These are phyloP conservation scores for Bagarius yarrelli DNA, from an alignment of 2,113 vertebrate species.

Conservation along the genomic window DNA sequence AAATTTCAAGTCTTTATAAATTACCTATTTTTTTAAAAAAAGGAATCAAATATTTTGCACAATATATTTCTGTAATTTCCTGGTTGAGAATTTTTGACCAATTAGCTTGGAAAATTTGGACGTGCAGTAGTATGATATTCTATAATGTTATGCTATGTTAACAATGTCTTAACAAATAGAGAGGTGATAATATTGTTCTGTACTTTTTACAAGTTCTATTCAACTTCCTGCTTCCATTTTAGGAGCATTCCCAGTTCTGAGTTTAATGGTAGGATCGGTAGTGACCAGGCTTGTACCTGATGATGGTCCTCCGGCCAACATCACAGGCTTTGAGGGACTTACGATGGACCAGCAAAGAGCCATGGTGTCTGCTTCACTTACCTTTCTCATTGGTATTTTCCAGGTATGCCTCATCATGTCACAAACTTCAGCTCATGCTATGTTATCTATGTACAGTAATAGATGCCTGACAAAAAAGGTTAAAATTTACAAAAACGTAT, in stretches of 20 bases:
- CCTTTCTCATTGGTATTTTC: conserved; percentile 84
- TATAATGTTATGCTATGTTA: neutral
- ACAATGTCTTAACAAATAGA: neutral
- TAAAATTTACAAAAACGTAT: neutral
- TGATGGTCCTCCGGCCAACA: conserved; percentile 43
- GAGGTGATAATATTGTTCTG: neutral
- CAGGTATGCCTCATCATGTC: conserved; percentile 73
- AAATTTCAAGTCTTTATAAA: neutral
- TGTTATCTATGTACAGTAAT: neutral
- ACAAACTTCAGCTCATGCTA: neutral
- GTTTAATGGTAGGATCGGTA: conserved; percentile 85
- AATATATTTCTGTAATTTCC: neutral
- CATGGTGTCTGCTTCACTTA: conserved; percentile 81
- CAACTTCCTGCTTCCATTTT: neutral
- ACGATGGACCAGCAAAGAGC: conserved; percentile 67
- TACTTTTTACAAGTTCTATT: neutral
- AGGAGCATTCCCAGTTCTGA: conserved; percentile 89
- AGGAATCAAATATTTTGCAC: neutral
- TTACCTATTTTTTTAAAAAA: neutral
- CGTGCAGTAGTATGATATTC: neutral
- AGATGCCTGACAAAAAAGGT: neutral
- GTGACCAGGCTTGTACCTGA: conserved; percentile 72
- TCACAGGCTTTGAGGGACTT: conserved; percentile 61
- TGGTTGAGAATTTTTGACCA: neutral
- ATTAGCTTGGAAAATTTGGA: neutral